A percentile compares a stretch with the other conserved stretches of the same genome.
These are phyloP conservation scores for Damaliscus lunatus DNA, from an alignment of 2,113 vertebrate species.

Conservation along the genomic window DNA sequence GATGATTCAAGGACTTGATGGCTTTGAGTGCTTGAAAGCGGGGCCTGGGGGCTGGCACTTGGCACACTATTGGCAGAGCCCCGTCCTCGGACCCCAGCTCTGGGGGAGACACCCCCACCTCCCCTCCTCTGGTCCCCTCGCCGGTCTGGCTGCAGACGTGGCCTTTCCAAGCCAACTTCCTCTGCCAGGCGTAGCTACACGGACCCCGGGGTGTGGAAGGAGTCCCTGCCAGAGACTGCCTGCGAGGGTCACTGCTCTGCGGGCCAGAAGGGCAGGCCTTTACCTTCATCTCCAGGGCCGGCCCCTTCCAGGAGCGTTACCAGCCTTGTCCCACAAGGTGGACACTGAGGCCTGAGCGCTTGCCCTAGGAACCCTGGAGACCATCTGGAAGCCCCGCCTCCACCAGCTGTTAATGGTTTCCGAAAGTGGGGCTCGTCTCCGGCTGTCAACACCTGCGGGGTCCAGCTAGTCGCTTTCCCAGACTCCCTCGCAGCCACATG, in stretches of 20 bases:
- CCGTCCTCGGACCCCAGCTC: no score
- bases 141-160: not conserved
- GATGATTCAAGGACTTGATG: rapidly evolving
- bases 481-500: not conserved
- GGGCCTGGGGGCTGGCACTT: not conserved
- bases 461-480: not conserved
- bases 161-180: not conserved
- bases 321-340: not conserved
- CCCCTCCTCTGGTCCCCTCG: not conserved
- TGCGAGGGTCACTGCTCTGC: not conserved
- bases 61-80: rapidly evolving
- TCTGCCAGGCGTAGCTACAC: rapidly evolving
- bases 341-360: rapidly evolving
- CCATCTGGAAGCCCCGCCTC: not conserved
- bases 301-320: no score
- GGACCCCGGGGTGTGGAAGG: rapidly evolving
- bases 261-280: not conserved
- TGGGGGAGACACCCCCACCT: rapidly evolving
- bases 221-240: rapidly evolving
- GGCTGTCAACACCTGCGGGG: rapidly evolving
- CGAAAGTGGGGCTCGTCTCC: not conserved
- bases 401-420: not conserved
- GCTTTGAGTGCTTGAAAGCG: not conserved
- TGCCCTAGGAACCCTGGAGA: not conserved
- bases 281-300: not conserved